phyloP scores from a whole-genome alignment of 1,140 invertebrate genomes.

The Rhysida immarginata region DNA sequence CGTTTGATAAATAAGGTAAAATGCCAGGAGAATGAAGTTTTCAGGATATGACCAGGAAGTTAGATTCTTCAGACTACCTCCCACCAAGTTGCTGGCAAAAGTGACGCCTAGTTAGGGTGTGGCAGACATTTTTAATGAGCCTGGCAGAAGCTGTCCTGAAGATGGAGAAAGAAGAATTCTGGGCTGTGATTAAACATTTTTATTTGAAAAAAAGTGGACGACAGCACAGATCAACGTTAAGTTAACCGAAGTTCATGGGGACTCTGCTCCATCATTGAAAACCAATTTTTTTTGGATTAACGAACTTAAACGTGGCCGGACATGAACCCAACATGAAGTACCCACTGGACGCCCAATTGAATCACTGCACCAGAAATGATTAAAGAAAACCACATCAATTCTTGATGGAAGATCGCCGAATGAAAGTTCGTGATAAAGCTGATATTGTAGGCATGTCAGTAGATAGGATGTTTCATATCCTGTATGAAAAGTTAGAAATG shows the following conservation, averaged over 20 bases:
- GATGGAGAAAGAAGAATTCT: neutral
- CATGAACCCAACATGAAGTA: neutral
- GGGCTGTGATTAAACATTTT: neutral
- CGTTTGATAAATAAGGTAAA: neutral
- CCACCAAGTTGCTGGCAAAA: neutral
- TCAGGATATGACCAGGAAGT: neutral
- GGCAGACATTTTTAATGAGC: neutral
- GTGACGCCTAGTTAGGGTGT: neutral
- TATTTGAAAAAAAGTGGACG: neutral
- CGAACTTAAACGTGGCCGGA: neutral
- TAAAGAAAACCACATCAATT: no score
- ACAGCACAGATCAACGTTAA: neutral
- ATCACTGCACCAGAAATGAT: no score
- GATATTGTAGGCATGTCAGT: constrained; percentile 3
- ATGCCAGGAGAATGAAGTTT: neutral
- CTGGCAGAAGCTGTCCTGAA: constrained; percentile 1
- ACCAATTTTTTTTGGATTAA: neutral
- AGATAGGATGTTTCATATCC: constrained; percentile 3
- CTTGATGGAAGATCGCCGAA: no score
- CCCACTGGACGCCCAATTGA: neutral
- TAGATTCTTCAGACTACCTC: neutral
- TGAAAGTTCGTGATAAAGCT: neutral
- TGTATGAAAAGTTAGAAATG: constrained; percentile 7
- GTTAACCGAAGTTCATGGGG: neutral
- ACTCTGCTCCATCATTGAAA: neutral